Conservation (phyloP, 2,888 invertebrate genomes). For the Acheta domesticus region DNA sequence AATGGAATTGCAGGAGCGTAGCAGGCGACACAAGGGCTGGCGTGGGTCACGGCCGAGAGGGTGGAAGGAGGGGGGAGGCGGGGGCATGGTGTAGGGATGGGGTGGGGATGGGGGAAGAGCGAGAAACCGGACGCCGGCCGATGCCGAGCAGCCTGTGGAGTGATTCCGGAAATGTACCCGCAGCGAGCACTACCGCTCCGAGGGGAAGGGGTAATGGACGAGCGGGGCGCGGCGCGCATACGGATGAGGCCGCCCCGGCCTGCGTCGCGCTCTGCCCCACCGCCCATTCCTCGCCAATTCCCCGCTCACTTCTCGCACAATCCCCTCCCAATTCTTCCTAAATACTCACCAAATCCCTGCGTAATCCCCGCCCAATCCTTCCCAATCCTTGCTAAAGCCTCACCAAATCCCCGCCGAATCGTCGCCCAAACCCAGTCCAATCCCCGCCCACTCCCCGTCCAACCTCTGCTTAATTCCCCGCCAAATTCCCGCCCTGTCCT, state of each 20-base stretch:
- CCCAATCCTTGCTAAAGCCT: no score
- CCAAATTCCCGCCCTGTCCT: no score
- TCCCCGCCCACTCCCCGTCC: no score
- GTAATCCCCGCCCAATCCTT: no score
- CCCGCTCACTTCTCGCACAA: background rate
- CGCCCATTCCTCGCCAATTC: background rate
- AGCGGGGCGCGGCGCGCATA: background rate
- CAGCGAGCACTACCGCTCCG: background rate
- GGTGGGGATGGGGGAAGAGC: no score
- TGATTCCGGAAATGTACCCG: slow-evolving; percentile 10
- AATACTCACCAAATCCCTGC: no score
- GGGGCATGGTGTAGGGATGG: no score
- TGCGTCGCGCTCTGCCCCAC: background rate
- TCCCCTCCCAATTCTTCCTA: background rate
- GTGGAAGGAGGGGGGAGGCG: background rate
- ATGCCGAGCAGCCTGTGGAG: background rate
- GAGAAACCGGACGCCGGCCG: background rate
- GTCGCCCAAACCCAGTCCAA: no score
- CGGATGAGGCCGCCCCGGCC: background rate
- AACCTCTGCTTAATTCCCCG: no score
- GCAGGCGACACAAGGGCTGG: no score
- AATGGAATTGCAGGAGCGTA: no score
- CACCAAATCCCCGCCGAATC: no score
- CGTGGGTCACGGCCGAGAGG: background rate
- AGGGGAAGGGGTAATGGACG: background rate